Base-by-base conservation (phyloP, 37 sponge, comb jelly and placozoan species). In the Diacarnus erythraeanus region DNA sequence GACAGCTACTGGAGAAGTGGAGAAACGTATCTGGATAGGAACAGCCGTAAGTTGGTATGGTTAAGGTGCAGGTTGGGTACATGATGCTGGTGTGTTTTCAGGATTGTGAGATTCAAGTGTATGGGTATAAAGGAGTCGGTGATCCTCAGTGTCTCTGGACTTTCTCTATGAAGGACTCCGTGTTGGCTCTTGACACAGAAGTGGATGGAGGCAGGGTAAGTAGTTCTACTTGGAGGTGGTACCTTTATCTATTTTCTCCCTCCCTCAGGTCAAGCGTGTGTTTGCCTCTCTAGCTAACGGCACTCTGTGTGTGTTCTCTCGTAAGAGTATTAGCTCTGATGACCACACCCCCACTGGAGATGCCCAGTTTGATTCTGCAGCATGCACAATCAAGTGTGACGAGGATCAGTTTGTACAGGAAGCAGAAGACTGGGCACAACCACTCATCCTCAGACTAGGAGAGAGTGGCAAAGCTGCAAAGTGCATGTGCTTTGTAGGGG, bases 91-190 rank as follows among this genome's bases (percentile, higher is more conserved):
- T 23, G 17, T 18, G 1, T 54, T 2, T 44, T 12, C 59, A 92
- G 93, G 89, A 85, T 27, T 65, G 69, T 81, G 93, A 88, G 83
- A 92, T 92, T 25, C 93, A 92, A 64, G 93, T 92, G 69, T 92
- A 84, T 78, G 89, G 85, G 15, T 86, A 91, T 39, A 82, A 69
- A 69, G 75, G 66, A 64, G 78, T 80, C 1, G 93, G 84, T 36
- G 81, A 87, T 44, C 85, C 89, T 20, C 73, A 87, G 67, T 81
- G 84, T 64, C 79, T 92, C 25, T 92, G 93, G 93, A 81, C 93
- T 0, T 92, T 86, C 64, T 25, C 35, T 30, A 70, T 88, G 68
- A 92, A 81, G 43, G 93, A 92, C 63, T 77, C 93, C 5, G 93
- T 88, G 0, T 71, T 92, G 38, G 84, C 84, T 29, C 78, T 92